Base-by-base conservation (phyloP, 2,113 vertebrate species). In the Pituophis catenifer region DNA sequence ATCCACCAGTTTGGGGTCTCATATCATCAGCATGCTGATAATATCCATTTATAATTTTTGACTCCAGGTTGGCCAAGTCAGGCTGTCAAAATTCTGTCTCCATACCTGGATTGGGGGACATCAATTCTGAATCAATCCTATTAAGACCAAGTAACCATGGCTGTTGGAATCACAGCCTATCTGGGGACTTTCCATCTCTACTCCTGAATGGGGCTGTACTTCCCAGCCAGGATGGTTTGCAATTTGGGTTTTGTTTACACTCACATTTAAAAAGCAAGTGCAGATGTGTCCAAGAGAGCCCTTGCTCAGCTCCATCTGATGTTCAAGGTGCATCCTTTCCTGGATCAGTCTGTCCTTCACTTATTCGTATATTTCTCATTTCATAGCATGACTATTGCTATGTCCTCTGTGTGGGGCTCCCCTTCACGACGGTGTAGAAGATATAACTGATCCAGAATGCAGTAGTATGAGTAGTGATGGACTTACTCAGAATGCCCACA, bases 371-470 rank as follows among this genome's bases (percentile, higher is more conserved):
- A 17, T 15, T 38, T 81, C 6, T 81, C 33, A 81, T 81, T 33
- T 75, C 15, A 33, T 38, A 81, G 33, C 70, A 81, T 81, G 33
- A 81, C 70, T 81, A 38, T 38, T 81, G 70, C 70, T 33, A 38
- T 19, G 70, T 8, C 6, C 6, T 81, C n/a, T 81, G 7, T 0
- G 0, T 81, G 6, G 0, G 7, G 19, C 15, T 81, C 70, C 2
- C 7, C 33, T 81, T 81, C 70, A 38, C 8, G n/a, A 8, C 15
- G 0, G 6, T 38, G 15, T 75, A 38, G 11, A 70, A 70, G n/a
- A n/a, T 81, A 38, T 38, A 38, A 38, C 7, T 81, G 33, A 6
- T 81, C 15, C 15, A 81, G 70, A 81, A 81, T 19, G 70, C 13
- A 75, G 70, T 75, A 8, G 13, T 12, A 75, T 33, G 15, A 75